phyloP scores from a whole-genome alignment of 2,888 invertebrate species.

The Ceratothoa steindachneri region DNA sequence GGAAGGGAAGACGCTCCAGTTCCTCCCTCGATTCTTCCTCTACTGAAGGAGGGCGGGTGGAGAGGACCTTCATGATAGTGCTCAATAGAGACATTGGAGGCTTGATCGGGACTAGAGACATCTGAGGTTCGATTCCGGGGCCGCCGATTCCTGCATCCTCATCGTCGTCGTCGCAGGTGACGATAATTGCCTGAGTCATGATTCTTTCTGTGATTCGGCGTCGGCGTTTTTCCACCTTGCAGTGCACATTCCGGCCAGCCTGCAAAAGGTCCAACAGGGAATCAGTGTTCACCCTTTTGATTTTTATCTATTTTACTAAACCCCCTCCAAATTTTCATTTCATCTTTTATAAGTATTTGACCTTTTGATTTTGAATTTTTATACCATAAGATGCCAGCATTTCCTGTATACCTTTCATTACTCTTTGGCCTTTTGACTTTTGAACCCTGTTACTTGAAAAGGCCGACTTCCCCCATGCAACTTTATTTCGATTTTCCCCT shows the following conservation, averaged over 20 bases:
- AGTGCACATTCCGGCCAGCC: conserved; percentile 22
- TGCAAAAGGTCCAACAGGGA: neutral
- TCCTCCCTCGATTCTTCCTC: neutral
- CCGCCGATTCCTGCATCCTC: conserved; percentile 11
- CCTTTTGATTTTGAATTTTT: too few species aligned
- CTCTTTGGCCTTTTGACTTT: too few species aligned
- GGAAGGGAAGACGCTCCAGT: conserved; percentile 11
- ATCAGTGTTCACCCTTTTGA: neutral
- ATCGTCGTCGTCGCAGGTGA: conserved; percentile 36
- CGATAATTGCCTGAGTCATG: conserved; percentile 40
- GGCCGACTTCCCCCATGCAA: too few species aligned
- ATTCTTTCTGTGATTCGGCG: conserved; percentile 30
- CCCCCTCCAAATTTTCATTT: neutral
- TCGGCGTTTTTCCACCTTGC: conserved; percentile 40
- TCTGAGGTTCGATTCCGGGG: neutral
- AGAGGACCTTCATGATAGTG: conserved; percentile 43
- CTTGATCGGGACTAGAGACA: neutral
- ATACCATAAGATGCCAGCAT: too few species aligned
- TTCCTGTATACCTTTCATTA: too few species aligned
- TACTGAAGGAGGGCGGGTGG: conserved; percentile 18
- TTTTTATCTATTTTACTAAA: neutral
- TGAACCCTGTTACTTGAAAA: too few species aligned
- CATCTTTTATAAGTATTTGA: too few species aligned
- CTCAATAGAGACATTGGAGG: conserved; percentile 37
- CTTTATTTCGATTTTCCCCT: too few species aligned